Conservation (phyloP, 2,113 vertebrate genomes). For the Girardinichthys multiradiatus region DNA sequence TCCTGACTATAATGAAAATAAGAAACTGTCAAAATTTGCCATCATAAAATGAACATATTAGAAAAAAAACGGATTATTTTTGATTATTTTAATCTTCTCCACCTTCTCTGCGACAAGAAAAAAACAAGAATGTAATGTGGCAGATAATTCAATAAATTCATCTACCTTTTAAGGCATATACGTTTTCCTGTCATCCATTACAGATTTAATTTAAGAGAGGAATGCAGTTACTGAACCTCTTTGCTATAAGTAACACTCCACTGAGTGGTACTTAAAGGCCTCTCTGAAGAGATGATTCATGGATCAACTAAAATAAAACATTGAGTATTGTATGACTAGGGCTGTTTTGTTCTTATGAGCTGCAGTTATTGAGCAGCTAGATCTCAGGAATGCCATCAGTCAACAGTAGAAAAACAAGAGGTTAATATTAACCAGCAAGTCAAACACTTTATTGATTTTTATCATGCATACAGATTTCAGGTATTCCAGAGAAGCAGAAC, state of each 20-base stretch:
- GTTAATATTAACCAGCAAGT: slow-evolving; percentile 63
- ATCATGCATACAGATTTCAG: background rate
- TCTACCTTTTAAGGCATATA: background rate
- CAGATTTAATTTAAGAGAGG: background rate
- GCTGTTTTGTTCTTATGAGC: slow-evolving; percentile 27
- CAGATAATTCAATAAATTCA: background rate
- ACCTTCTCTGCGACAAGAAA: background rate
- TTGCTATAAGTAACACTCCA: background rate
- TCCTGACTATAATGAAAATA: background rate
- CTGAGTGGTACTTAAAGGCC: slow-evolving; percentile 18
- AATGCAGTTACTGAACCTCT: background rate
- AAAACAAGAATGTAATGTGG: background rate
- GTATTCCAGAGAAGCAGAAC: slow-evolving; percentile 1
- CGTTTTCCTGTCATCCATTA: background rate
- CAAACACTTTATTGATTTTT: slow-evolving; percentile 38
- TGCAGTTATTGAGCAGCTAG: slow-evolving; percentile 29
- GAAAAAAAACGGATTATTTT: background rate
- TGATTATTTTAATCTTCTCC: background rate
- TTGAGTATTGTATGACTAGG: slow-evolving; percentile 13
- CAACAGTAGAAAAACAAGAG: slow-evolving; percentile 30
- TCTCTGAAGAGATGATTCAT: slow-evolving; percentile 4
- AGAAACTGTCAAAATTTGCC: background rate
- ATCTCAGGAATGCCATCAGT: slow-evolving; percentile 26
- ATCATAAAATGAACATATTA: background rate
- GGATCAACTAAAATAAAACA: slow-evolving; percentile 19